phyloP scores from a whole-genome alignment of 2,113 vertebrate species.

The Sphyrna mokarran region DNA sequence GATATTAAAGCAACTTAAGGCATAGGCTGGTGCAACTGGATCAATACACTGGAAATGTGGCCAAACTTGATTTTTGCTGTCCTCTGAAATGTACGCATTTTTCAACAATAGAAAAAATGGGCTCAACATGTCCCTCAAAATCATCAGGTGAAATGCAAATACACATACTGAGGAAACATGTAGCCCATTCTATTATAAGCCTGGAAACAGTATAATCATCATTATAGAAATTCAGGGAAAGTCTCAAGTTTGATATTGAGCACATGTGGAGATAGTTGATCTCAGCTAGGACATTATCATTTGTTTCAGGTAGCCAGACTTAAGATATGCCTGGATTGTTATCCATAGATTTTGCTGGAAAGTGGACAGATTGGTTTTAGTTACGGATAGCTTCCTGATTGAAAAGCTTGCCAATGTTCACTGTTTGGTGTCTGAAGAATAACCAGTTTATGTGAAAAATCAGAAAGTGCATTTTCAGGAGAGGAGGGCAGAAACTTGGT shows the following conservation, averaged over 20 bases:
- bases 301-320: neutral
- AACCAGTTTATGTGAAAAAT: neutral
- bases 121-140: neutral
- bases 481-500: neutral
- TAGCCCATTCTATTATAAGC: neutral
- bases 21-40: neutral
- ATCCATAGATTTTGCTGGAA: neutral
- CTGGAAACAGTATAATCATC: neutral
- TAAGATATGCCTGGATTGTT: neutral
- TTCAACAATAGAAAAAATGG: neutral
- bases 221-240: neutral
- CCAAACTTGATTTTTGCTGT: neutral
- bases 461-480: neutral
- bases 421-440: neutral
- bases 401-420: neutral
- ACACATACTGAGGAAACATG: neutral
- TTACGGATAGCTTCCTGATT: neutral
- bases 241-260: neutral
- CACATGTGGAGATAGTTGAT: neutral
- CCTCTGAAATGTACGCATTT: neutral
- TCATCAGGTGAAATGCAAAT: neutral
- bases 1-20: neutral
- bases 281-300: neutral
- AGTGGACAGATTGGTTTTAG: neutral
- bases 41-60: neutral